A percentile compares a stretch with the other conserved stretches of the same genome.
Conservation (phyloP, 2,797 vertebrate species). For the Schizothorax lantsangensis region DNA sequence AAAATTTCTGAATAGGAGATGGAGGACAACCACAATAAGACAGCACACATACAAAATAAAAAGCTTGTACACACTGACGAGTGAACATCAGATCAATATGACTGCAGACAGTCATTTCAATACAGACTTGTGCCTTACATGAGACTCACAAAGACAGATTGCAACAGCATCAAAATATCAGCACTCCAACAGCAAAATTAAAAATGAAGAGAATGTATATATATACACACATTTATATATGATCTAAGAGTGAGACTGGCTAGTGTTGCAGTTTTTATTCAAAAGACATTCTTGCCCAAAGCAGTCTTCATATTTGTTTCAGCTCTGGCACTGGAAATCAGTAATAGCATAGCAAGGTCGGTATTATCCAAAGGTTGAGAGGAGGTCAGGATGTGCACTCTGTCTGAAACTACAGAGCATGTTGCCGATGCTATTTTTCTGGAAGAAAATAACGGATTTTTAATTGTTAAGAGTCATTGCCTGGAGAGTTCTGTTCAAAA, state of each 20-base stretch:
- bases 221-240: neutral
- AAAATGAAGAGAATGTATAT: neutral
- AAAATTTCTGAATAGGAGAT: neutral
- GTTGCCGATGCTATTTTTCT: slow-evolving; percentile 10
- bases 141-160: neutral
- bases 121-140: slow-evolving; percentile 11
- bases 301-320: neutral
- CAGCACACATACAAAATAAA: slow-evolving; percentile 5
- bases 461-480: slow-evolving; percentile 13
- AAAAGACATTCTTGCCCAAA: slow-evolving; percentile 7
- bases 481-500: slow-evolving; percentile 21
- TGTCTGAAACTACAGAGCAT: neutral
- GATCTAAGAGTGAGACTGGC: neutral
- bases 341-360: slow-evolving; percentile 14
- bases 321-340: slow-evolving; percentile 37
- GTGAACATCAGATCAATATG: slow-evolving; percentile 32
- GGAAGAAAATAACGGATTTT: slow-evolving; percentile 9
- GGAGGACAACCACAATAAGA: neutral
- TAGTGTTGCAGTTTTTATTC: neutral
- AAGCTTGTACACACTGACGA: neutral
- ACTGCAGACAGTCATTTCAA: neutral
- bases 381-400: slow-evolving; percentile 16
- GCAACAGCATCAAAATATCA: slow-evolving; percentile 8
- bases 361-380: slow-evolving; percentile 1
- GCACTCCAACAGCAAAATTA: neutral